Evolutionary conservation across 1,140 invertebrate species (phyloP).

Genomic region (honey bee (Apis mellifera)): Amel_HAv3.1 CM009931.2:14023501-14024000

Average conservation of each 20-base stretch:
- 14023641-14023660: too few relatives aligned
- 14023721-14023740: conserved; percentile 91
- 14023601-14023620: too few relatives aligned
- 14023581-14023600: not conserved
- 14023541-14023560: not conserved
- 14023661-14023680: too few relatives aligned
- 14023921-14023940: conserved; percentile 86
- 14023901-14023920: conserved; percentile 90
- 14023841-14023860: conserved; percentile 87
- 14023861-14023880: conserved; percentile 89
- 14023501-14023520: not conserved
- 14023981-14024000: conserved; percentile 92
- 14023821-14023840: conserved; percentile 90
- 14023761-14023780: conserved; percentile 88
- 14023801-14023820: conserved; percentile 88
- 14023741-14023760: conserved; percentile 94
- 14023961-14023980: conserved; percentile 96
- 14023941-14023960: conserved; percentile 86
- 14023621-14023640: too few relatives aligned
- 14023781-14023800: conserved; percentile 89
- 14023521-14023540: not conserved
- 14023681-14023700: too few relatives aligned
- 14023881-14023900: conserved; percentile 91
- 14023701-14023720: conserved; percentile 63
- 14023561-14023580: too few relatives aligned